phyloP scores from a whole-genome alignment of 2,113 vertebrate genomes.

The Perca schrenkii region DNA sequence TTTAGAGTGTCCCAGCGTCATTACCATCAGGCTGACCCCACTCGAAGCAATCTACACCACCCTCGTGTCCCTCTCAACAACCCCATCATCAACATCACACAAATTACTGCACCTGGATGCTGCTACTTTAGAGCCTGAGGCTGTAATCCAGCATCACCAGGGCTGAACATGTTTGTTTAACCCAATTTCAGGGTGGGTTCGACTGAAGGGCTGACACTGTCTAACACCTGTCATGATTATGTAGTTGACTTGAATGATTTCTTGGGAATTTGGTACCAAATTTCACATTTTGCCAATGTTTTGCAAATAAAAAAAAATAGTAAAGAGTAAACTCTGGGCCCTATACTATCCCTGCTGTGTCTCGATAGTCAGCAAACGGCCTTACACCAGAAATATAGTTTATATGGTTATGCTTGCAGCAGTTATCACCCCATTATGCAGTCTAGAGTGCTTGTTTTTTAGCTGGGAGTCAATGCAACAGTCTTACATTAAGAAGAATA shows the following conservation, averaged over 20 bases:
- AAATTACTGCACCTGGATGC: slow-evolving; percentile 47
- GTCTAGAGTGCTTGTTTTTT: slow-evolving; percentile 9
- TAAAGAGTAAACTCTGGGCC: not conserved
- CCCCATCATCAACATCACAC: slow-evolving; percentile 39
- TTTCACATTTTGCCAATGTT: not conserved
- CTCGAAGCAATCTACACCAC: slow-evolving; percentile 35
- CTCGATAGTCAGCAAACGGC: not conserved
- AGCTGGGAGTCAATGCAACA: slow-evolving; percentile 7
- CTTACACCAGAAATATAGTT: slow-evolving; percentile 3
- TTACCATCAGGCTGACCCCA: slow-evolving; percentile 33
- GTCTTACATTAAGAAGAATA: slow-evolving; percentile 26
- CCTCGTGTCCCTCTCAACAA: slow-evolving; percentile 27
- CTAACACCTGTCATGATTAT: not conserved
- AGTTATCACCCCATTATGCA: slow-evolving; percentile 24
- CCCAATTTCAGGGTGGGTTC: not conserved
- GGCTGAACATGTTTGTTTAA: slow-evolving; percentile 28
- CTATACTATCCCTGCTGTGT: not conserved
- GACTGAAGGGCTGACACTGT: not conserved
- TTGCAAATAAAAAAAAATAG: not conserved
- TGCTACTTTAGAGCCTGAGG: not conserved
- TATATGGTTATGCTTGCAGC: slow-evolving; percentile 34
- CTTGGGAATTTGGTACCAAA: not conserved
- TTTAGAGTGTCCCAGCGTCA: slow-evolving; percentile 13
- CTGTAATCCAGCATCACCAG: slow-evolving; percentile 9
- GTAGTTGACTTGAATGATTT: not conserved